Evolutionary conservation across 2,113 vertebrate species (phyloP).

Genomic region (Mirounga angustirostris): DNA sequence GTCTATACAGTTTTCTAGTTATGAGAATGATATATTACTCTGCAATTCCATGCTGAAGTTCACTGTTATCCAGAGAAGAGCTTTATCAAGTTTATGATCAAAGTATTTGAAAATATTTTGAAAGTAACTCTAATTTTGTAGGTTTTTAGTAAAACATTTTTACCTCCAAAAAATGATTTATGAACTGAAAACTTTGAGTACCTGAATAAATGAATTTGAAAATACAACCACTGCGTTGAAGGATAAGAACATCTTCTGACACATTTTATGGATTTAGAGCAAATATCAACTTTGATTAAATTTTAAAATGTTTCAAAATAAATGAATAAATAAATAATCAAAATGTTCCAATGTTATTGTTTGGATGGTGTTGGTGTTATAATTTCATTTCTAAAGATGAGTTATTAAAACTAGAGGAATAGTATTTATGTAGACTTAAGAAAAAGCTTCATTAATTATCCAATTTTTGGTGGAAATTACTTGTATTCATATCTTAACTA

Average conservation of each 20-base stretch:
- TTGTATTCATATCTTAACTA: not conserved
- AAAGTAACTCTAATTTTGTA: not conserved
- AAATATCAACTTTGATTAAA: not conserved
- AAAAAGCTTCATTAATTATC: not conserved
- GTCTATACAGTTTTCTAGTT: not conserved
- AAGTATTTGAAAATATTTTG: conserved; percentile 40
- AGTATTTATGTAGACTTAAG: not conserved
- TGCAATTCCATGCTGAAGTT: not conserved
- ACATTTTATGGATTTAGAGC: not conserved
- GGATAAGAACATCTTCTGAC: not conserved
- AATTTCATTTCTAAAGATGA: not conserved
- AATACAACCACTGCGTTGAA: not conserved
- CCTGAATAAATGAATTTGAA: not conserved
- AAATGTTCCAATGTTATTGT: not conserved
- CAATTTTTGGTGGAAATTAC: not conserved
- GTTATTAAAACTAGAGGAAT: not conserved
- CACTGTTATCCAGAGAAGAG: not conserved
- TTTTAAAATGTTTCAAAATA: not conserved
- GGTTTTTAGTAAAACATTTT: not conserved
- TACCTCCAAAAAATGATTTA: not conserved
- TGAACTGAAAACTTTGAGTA: not conserved
- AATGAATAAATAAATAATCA: not conserved
- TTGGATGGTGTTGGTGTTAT: not conserved
- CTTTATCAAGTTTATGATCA: not conserved
- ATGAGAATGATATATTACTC: not conserved